Percentiles rank a stretch among this genome's conserved stretches.
Conservation (phyloP, 2,888 invertebrate genomes). For the Ametastegia equiseti region DNA sequence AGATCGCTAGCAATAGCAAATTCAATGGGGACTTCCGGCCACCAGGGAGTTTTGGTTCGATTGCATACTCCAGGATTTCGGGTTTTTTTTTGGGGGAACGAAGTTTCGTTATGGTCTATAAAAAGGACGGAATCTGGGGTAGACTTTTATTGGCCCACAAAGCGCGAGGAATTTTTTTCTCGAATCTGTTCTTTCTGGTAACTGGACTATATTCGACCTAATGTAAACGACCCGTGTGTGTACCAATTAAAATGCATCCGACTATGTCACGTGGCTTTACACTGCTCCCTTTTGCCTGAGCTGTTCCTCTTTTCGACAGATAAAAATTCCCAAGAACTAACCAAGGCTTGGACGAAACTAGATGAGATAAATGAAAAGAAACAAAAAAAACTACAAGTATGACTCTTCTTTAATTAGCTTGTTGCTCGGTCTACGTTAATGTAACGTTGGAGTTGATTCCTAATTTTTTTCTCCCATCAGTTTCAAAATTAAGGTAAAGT, state of each 20-base stretch:
- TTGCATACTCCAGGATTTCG: not conserved
- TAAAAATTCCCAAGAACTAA: not conserved
- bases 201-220: not conserved
- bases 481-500: not conserved
- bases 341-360: not conserved
- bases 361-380: constrained; percentile 19
- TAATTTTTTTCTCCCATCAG: not conserved
- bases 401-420: constrained; percentile 26
- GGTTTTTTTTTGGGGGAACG: not conserved
- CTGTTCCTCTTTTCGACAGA: not conserved
- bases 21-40: not conserved
- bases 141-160: not conserved
- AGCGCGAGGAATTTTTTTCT: not conserved
- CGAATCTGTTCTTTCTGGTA: not conserved
- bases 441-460: not conserved
- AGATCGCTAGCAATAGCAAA: not conserved
- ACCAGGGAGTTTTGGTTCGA: not conserved
- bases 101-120: not conserved
- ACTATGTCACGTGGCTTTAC: too few relatives aligned
- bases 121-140: not conserved
- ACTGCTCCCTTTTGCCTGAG: not conserved
- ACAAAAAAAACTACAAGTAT: not conserved
- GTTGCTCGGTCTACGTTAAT: not conserved
- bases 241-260: constrained; percentile 8
- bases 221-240: not conserved